Conservation (phyloP, 2,888 invertebrate genomes). For the Deilephila elpenor region DNA sequence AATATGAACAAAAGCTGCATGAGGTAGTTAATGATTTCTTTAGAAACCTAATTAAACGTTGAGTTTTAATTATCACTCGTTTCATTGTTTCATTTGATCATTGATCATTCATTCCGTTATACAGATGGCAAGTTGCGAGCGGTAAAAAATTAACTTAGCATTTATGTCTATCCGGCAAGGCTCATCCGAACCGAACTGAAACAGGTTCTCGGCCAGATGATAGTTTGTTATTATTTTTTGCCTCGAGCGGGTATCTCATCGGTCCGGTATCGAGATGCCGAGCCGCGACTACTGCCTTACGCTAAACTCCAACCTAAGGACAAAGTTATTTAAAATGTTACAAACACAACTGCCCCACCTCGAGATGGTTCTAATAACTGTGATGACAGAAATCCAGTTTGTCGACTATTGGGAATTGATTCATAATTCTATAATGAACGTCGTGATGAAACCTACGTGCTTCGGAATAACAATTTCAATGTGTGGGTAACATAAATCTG, state of each 20-base stretch:
- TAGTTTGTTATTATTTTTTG: slow-evolving; percentile 79
- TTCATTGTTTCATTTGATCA: slow-evolving; percentile 28
- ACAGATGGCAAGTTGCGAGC: slow-evolving; percentile 44
- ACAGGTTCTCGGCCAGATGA: slow-evolving; percentile 77
- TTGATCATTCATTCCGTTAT: slow-evolving; percentile 49
- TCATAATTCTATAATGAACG: slow-evolving; percentile 6
- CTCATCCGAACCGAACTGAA: slow-evolving; percentile 61
- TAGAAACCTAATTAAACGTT: not conserved
- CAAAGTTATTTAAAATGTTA: slow-evolving; percentile 10
- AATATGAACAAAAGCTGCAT: not conserved
- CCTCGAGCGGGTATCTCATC: slow-evolving; percentile 52
- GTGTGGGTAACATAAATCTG: slow-evolving; percentile 9
- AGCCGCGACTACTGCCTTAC: slow-evolving; percentile 51
- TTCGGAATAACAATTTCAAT: slow-evolving; percentile 9
- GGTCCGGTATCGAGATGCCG: slow-evolving; percentile 46
- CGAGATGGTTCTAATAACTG: slow-evolving; percentile 5
- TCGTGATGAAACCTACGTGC: not conserved
- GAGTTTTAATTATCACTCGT: slow-evolving; percentile 34
- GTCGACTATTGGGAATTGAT: slow-evolving; percentile 1
- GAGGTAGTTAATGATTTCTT: not conserved
- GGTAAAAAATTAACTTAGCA: slow-evolving; percentile 68
- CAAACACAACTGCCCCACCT: not conserved
- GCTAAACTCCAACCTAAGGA: slow-evolving; percentile 29
- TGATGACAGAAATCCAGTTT: slow-evolving; percentile 17
- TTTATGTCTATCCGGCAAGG: slow-evolving; percentile 62